phyloP scores from a whole-genome alignment of 2,888 invertebrate species.

The Torymus auratus region DNA sequence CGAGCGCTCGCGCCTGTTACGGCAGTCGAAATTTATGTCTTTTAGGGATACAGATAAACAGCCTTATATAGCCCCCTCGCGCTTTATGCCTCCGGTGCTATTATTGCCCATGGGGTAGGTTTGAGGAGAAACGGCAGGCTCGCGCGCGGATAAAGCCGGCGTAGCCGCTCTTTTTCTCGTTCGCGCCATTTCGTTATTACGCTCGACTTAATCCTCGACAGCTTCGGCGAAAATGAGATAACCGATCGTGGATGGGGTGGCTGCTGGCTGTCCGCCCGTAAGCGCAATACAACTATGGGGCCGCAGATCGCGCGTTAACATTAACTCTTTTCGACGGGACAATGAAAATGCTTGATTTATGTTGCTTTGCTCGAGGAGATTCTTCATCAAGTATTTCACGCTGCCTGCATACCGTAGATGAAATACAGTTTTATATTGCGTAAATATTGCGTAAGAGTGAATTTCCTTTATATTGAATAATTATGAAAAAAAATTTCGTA shows the following conservation, averaged over 20 bases:
- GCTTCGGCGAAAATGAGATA: slow-evolving; percentile 32
- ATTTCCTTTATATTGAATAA: too few species aligned
- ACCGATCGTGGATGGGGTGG: slow-evolving; percentile 14
- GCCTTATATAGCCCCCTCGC: slow-evolving; percentile 22
- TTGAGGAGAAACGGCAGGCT: slow-evolving; percentile 15
- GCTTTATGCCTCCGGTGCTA: slow-evolving; percentile 43
- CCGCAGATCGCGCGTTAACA: not conserved
- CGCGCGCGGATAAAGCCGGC: slow-evolving; percentile 1
- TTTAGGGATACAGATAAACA: slow-evolving; percentile 48
- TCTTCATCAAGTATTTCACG: not conserved
- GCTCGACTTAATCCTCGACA: slow-evolving; percentile 42
- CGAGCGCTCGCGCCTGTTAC: not conserved
- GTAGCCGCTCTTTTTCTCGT: slow-evolving; percentile 16
- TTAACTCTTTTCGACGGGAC: slow-evolving; percentile 35
- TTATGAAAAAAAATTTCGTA: too few species aligned
- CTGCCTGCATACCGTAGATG: too few species aligned
- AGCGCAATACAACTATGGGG: too few species aligned
- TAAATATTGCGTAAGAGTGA: too few species aligned
- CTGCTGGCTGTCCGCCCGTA: too few species aligned
- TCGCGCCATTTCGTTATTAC: slow-evolving; percentile 42
- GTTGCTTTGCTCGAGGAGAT: not conserved
- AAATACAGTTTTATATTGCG: too few species aligned
- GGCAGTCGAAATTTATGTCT: slow-evolving; percentile 48
- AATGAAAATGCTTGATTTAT: slow-evolving; percentile 31
- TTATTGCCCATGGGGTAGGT: slow-evolving; percentile 33